Base-by-base conservation (phyloP, 2,888 invertebrate species). In the Euproctis similis region DNA sequence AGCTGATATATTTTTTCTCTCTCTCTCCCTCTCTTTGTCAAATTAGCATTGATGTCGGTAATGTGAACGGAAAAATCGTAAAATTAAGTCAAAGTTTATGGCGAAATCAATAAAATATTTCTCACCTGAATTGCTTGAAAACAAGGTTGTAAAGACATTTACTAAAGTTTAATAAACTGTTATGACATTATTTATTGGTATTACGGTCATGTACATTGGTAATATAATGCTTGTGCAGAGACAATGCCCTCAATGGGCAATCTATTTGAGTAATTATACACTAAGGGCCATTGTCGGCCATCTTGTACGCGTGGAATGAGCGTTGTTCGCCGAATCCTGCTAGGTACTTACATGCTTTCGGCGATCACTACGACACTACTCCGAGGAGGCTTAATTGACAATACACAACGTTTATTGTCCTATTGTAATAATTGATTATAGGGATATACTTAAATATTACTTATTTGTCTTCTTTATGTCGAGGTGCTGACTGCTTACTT, bases 241-340 rank as follows among this genome's bases (percentile, higher is more conserved):
- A 78, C 80, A 81, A 84, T 78, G 66, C 78, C 71, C 78, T n/a
- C 74, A 81, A 80, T 77, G 78, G 82, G 77, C 81, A 78, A 82
- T 82, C 81, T 80, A 81, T 84, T 82, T 81, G 82, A 84, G 81
- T 82, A 81, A 84, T 82, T 82, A 82, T 77, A 68, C 78, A 72
- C 81, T 72, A 77, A 82, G 81, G 81, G 76, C 82, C 67, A 80
- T 82, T 81, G 82, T 81, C 77, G 66, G 78, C 76, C 77, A 81
- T 84, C 82, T 82, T 80, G 82, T 70, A 63, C 70, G 70, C 67
- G 67, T 66, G 67, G 73, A 78, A 78, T 76, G 75, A 80, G 74
- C 73, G 77, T 71, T 78, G 81, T 77, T 73, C 75, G 57, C 68
- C 68, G 59, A 66, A 68, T 69, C 71, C 71, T 68, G 41, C 60